phyloP scores from a whole-genome alignment of 2,888 invertebrate genomes.

The Caenorhabditis uteleia region DNA sequence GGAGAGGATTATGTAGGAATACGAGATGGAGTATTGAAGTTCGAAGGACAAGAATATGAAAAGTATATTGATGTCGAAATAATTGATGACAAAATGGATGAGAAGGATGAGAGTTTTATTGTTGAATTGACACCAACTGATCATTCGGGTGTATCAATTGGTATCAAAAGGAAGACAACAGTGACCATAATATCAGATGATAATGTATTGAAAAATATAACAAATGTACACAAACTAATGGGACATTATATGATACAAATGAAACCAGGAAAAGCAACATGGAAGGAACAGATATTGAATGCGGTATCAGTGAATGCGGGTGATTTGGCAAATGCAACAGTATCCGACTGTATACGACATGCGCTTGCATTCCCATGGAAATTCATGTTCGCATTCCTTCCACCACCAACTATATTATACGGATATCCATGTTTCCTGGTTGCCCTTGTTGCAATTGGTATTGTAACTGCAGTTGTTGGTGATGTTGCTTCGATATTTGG shows the following conservation, averaged over 20 bases:
- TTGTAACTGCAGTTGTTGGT: constrained; percentile 75
- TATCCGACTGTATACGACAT: constrained; percentile 74
- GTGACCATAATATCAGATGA: constrained; percentile 75
- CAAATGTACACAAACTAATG: constrained; percentile 52
- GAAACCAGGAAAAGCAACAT: constrained; percentile 52
- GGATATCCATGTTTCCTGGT: constrained; percentile 75
- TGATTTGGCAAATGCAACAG: constrained; percentile 74
- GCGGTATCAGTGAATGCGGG: constrained; percentile 76
- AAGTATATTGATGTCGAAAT: constrained; percentile 74
- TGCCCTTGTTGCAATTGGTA: constrained; percentile 74
- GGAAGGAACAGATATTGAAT: constrained; percentile 71
- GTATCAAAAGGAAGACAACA: constrained; percentile 70
- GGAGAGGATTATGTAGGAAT: constrained; percentile 72
- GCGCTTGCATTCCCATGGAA: constrained; percentile 69
- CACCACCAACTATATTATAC: constrained; percentile 74
- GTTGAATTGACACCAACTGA: constrained; percentile 69
- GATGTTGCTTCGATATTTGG: constrained; percentile 75
- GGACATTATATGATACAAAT: constrained; percentile 50
- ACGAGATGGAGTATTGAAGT: constrained; percentile 30
- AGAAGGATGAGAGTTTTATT: constrained; percentile 76
- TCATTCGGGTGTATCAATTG: constrained; percentile 71
- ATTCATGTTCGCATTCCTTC: constrained; percentile 73
- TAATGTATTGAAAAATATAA: constrained; percentile 68
- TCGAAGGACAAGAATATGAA: constrained; percentile 70
- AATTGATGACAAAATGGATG: constrained; percentile 74